Conservation (phyloP, 2,888 invertebrate genomes). For the Zonitis immaculata region DNA sequence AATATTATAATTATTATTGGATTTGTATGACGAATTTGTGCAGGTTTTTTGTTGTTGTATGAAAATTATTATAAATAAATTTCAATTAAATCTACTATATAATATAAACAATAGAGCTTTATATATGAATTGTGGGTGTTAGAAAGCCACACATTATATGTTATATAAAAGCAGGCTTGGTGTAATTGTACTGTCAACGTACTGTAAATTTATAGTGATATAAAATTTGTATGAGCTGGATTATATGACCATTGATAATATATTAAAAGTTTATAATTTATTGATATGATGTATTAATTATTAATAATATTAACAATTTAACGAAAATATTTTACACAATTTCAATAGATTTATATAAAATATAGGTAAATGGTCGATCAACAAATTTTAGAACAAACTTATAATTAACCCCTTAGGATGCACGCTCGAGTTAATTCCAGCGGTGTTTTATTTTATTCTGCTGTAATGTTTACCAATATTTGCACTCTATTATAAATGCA, state of each 20-base stretch:
- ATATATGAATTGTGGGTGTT: constrained; percentile 15
- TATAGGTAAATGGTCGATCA: no score
- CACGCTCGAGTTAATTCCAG: no score
- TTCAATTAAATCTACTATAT: constrained; percentile 13
- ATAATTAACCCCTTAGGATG: no score
- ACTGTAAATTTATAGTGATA: constrained; percentile 28
- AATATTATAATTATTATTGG: no score
- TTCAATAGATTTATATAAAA: no score
- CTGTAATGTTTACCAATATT: no score
- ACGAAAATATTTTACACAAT: no score
- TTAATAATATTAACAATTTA: no score
- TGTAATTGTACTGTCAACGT: constrained; percentile 29
- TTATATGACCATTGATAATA: constrained; percentile 18
- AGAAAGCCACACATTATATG: constrained; percentile 15
- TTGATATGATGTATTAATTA: constrained; percentile 21
- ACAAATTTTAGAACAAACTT: no score
- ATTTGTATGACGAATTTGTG: constrained; percentile 1
- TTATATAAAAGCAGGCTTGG: constrained; percentile 13
- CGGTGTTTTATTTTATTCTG: no score
- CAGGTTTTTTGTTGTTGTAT: neutral
- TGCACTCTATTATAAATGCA: no score
- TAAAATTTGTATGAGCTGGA: constrained; percentile 27
- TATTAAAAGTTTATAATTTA: constrained; percentile 22
- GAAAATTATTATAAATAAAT: no score
- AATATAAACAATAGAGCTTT: constrained; percentile 14